Evolutionary conservation across 2,888 invertebrate genomes (phyloP).

Genomic region (Steinernema carpocapsae): DNA sequence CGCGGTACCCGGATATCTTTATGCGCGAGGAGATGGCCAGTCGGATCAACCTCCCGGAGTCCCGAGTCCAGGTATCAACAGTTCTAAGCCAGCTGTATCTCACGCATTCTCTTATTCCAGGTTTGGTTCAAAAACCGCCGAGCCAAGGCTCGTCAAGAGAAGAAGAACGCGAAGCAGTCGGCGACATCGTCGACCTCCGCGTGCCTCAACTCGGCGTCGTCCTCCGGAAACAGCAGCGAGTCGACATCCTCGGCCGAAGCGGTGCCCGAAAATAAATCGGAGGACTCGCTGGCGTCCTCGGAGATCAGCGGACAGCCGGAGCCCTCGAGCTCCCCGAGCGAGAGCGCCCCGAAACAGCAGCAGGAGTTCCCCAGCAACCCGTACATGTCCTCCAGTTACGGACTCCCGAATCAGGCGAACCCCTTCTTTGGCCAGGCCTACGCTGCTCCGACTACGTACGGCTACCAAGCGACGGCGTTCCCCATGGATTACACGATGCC

Average conservation of each 20-base stretch:
- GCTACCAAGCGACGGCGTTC: slow-evolving; percentile 23
- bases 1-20: slow-evolving; percentile 62
- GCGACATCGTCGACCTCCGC: slow-evolving; percentile 24
- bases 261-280: neutral
- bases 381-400: slow-evolving; percentile 22
- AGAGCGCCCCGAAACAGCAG: slow-evolving; percentile 25
- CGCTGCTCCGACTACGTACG: slow-evolving; percentile 23
- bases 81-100: neutral
- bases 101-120: slow-evolving; percentile 39
- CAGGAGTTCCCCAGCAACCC: slow-evolving; percentile 31
- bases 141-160: slow-evolving; percentile 53
- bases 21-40: slow-evolving; percentile 58
- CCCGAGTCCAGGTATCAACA: slow-evolving; percentile 55
- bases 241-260: slow-evolving; percentile 18
- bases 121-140: slow-evolving; percentile 62
- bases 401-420: slow-evolving; percentile 8
- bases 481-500: slow-evolving; percentile 11
- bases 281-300: neutral
- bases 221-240: slow-evolving; percentile 14
- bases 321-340: neutral
- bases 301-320: slow-evolving; percentile 4
- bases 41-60: slow-evolving; percentile 57
- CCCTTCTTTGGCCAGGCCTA: slow-evolving; percentile 23
- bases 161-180: slow-evolving; percentile 36
- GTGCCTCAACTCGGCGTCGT: slow-evolving; percentile 3